Base-by-base conservation (phyloP, 1,140 invertebrate genomes). In the Trichonephila clavipes region DNA sequence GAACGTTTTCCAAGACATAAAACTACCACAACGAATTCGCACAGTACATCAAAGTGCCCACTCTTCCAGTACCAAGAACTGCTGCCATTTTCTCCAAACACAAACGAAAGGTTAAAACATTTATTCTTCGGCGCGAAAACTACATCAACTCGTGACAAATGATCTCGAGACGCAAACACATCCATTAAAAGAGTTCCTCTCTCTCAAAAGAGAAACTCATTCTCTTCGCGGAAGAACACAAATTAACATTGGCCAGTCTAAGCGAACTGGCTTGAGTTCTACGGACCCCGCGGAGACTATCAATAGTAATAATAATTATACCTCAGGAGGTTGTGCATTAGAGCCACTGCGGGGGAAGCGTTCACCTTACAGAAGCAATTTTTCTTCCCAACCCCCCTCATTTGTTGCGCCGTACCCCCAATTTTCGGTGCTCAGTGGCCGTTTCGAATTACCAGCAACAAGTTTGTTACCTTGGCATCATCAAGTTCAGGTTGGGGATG, bases 101-200 rank as follows among this genome's bases (percentile, higher is more conserved):
- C 51, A 51, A 40, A 51, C 51, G 51, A 77, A 77, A 77, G 28
- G 28, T 16, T 77, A 77, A 16, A 18, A 77, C 28, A 77, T 69
- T 24, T 28, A 69, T 69, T 69, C 12, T 69, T 28, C 34, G 24
- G 24, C 24, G 72, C 24, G 12, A 19, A 77, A 77, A 77, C 69
- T 34, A 64, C 62, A 64, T 77, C 28, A 6, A 40, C 24, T 18
- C 28, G 28, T 77, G 72, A 77, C 34, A 77, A 77, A 77, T 77
- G 72, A 77, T 77, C 28, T 5, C 72, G 2, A 28, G 72, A 77
- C 72, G 72, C 34, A 77, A 77, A 77, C 72, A 77, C 72, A 77
- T 77, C 28, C 72, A 77, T 77, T 77, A 77, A 51, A 51, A 51
- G 51, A 10, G 10, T 51, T 51, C 28, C 28, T 28, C 51, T 51